Conservation (phyloP, 1,140 invertebrate genomes). For the Drusus annulatus region DNA sequence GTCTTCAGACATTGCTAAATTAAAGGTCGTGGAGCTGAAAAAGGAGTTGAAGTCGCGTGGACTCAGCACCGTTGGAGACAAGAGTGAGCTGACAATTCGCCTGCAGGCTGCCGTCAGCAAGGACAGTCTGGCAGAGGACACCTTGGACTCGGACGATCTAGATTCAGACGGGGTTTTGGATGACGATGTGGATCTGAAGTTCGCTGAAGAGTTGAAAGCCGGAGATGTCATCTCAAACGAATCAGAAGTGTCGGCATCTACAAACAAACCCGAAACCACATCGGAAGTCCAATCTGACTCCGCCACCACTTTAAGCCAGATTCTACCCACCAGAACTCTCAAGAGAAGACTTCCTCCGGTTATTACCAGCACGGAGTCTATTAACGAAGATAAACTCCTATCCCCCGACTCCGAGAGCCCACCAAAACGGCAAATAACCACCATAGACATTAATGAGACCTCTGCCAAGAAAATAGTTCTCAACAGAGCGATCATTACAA, state of each 20-base stretch:
- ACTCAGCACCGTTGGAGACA: conserved; percentile 82
- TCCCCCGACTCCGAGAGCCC: conserved; percentile 34
- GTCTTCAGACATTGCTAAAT: conserved; percentile 46
- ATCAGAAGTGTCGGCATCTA: conserved; percentile 50
- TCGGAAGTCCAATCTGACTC: conserved; percentile 8
- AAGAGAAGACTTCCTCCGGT: conserved; percentile 34
- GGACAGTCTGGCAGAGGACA: conserved; percentile 67
- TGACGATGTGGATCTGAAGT: conserved; percentile 70
- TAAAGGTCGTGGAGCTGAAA: conserved; percentile 84
- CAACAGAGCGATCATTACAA: conserved; percentile 76
- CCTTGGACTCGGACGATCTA: conserved; percentile 67
- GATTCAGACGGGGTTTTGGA: conserved; percentile 72
- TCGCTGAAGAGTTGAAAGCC: conserved; percentile 67
- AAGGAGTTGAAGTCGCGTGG: conserved; percentile 85
- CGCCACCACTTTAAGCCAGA: conserved; percentile 1
- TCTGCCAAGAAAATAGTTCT: conserved; percentile 71
- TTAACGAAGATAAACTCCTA: conserved; percentile 48
- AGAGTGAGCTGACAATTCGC: conserved; percentile 84
- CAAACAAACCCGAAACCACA: background rate
- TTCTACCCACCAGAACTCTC: background rate
- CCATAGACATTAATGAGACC: conserved; percentile 63
- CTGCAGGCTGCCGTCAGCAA: conserved; percentile 77
- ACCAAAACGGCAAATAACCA: background rate
- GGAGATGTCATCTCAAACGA: conserved; percentile 65
- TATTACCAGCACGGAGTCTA: conserved; percentile 18